Evolutionary conservation across 2,113 vertebrate genomes (phyloP).

Genomic region (Gasterosteus nipponicus): DNA sequence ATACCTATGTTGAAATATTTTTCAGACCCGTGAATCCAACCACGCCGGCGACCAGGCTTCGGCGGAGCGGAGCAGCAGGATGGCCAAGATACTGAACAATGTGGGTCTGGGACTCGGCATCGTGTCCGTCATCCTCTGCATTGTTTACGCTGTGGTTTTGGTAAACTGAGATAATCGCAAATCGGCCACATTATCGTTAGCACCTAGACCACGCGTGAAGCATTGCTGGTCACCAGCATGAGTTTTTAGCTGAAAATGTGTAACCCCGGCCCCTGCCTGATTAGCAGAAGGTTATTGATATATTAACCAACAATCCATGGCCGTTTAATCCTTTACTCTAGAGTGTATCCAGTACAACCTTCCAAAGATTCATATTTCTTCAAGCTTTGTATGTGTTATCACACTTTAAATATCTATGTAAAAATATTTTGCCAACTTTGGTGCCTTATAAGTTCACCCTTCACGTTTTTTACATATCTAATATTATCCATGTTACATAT

Average conservation of each 20-base stretch:
- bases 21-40: slow-evolving; percentile 67
- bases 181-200: not conserved
- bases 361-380: slow-evolving; percentile 1
- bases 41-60: slow-evolving; percentile 14
- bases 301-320: not conserved
- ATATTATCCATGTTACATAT: slow-evolving; percentile 3
- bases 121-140: accelerated
- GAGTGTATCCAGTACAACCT: not conserved
- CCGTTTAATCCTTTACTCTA: not conserved
- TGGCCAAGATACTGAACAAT: slow-evolving; percentile 63
- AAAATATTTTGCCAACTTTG: not conserved
- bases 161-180: accelerated
- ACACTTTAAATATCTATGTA: not conserved
- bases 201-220: slow-evolving; percentile 16
- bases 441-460: slow-evolving; percentile 9
- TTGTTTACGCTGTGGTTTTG: not conserved
- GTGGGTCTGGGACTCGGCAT: slow-evolving; percentile 64
- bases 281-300: not conserved
- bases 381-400: slow-evolving; percentile 4
- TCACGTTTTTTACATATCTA: not conserved
- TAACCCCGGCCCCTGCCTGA: not conserved
- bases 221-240: not conserved
- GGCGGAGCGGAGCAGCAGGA: slow-evolving; percentile 63
- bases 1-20: not conserved
- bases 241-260: not conserved